Conservation (phyloP, 30 jellyfish, hydroid and myxozoan species). For the Catostylus mosaicus region DNA sequence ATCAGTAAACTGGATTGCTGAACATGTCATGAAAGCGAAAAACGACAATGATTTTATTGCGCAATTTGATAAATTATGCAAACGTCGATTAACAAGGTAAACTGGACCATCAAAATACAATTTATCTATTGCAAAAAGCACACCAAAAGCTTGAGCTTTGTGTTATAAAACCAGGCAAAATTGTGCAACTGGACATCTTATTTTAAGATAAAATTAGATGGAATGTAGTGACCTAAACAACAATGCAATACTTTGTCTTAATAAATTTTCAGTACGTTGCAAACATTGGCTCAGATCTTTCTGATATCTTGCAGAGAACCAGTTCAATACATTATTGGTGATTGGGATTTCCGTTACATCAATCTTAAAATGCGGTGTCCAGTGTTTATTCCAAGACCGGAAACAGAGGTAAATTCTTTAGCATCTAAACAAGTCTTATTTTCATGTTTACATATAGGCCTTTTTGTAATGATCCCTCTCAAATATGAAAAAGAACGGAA, state of each 20-base stretch:
- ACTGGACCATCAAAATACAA: too few relatives aligned
- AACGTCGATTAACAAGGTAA: background rate
- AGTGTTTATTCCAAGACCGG: constrained; percentile 96
- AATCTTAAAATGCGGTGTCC: constrained; percentile 67
- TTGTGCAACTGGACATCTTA: too few relatives aligned
- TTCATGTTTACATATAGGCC: background rate
- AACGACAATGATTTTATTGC: background rate
- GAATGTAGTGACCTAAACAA: too few relatives aligned
- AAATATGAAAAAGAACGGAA: background rate
- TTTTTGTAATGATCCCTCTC: background rate
- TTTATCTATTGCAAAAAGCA: too few relatives aligned
- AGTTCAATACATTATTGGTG: constrained; percentile 84
- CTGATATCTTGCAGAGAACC: constrained; percentile 86
- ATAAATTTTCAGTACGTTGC: too few relatives aligned
- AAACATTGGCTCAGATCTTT: too few relatives aligned
- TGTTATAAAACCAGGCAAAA: too few relatives aligned
- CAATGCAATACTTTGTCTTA: too few relatives aligned
- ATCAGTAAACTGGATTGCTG: constrained; percentile 66
- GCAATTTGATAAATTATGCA: background rate
- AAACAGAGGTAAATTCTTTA: constrained; percentile 67
- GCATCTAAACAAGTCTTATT: background rate
- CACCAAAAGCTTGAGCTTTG: too few relatives aligned
- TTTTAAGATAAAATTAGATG: too few relatives aligned
- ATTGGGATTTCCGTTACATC: constrained; percentile 89
- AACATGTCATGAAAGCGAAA: constrained; percentile 13